Evolutionary conservation across 1,140 invertebrate genomes (phyloP).

Genomic region (Drosophila bifasciata): DNA sequence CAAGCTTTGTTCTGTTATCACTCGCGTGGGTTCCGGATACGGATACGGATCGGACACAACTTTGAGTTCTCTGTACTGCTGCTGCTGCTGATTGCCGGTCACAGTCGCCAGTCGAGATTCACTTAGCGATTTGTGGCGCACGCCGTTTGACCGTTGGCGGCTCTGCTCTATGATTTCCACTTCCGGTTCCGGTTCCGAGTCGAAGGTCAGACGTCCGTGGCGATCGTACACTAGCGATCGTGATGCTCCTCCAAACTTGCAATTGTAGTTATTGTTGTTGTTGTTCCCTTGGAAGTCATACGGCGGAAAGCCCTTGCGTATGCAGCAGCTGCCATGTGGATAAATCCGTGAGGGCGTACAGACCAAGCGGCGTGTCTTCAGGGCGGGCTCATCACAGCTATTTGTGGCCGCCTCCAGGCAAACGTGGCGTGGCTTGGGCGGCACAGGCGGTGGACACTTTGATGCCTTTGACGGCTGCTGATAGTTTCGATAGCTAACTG

Average conservation of each 20-base stretch:
- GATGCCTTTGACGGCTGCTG: slow-evolving; percentile 13
- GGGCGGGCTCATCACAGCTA: slow-evolving; percentile 42
- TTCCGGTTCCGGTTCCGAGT: slow-evolving; percentile 31
- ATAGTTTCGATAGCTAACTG: slow-evolving; percentile 49
- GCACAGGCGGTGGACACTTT: slow-evolving; percentile 49
- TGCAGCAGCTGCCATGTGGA: slow-evolving; percentile 36
- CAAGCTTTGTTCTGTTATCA: slow-evolving; percentile 29
- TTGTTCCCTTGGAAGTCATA: slow-evolving; percentile 44
- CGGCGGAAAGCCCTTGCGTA: slow-evolving; percentile 35
- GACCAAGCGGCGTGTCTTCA: slow-evolving; percentile 59
- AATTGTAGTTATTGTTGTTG: slow-evolving; percentile 66
- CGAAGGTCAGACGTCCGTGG: slow-evolving; percentile 63
- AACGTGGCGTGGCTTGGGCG: slow-evolving; percentile 63
- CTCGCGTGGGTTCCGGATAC: slow-evolving; percentile 31
- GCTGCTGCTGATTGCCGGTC: not conserved
- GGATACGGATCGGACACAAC: slow-evolving; percentile 32
- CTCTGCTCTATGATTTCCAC: not conserved
- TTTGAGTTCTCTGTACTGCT: slow-evolving; percentile 19
- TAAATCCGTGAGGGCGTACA: slow-evolving; percentile 15
- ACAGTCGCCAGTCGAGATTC: too few species aligned
- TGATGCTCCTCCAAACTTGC: slow-evolving; percentile 43
- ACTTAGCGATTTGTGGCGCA: slow-evolving; percentile 37
- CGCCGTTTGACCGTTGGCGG: slow-evolving; percentile 2
- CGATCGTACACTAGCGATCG: slow-evolving; percentile 68
- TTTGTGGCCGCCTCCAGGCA: slow-evolving; percentile 23